Evolutionary conservation across 64 coral and sea anemone species (phyloP).

Genomic region (Pocillopora verrucosa): DNA sequence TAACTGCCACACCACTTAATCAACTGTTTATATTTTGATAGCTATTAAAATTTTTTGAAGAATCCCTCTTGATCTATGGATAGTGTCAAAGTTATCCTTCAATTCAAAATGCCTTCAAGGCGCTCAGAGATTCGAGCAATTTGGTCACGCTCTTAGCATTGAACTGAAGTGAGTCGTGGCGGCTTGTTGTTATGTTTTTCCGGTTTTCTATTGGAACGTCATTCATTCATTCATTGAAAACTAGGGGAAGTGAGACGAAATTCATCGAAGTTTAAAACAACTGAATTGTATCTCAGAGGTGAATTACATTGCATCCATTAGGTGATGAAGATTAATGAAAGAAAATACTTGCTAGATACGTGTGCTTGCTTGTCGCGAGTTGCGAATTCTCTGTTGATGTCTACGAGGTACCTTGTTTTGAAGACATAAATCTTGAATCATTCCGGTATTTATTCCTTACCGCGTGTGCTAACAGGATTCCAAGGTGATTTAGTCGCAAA

Average conservation of each 20-base stretch:
- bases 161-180: background rate
- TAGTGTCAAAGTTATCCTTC: constrained; percentile 14
- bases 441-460: background rate
- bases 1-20: background rate
- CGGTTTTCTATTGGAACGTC: background rate
- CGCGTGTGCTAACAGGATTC: background rate
- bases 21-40: background rate
- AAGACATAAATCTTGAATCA: background rate
- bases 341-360: background rate
- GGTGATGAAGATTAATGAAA: background rate
- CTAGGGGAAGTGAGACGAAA: background rate
- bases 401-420: background rate
- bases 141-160: constrained; percentile 18
- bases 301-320: background rate
- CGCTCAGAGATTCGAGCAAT: constrained; percentile 20
- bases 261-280: background rate
- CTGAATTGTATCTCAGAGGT: too few species aligned
- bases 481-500: background rate
- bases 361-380: background rate
- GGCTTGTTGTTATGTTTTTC: background rate
- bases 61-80: constrained; percentile 1
- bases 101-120: constrained; percentile 20
- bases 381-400: background rate
- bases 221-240: background rate
- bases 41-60: background rate